phyloP scores from a whole-genome alignment of 1,140 invertebrate genomes.

The Drosophila biarmipes region DNA sequence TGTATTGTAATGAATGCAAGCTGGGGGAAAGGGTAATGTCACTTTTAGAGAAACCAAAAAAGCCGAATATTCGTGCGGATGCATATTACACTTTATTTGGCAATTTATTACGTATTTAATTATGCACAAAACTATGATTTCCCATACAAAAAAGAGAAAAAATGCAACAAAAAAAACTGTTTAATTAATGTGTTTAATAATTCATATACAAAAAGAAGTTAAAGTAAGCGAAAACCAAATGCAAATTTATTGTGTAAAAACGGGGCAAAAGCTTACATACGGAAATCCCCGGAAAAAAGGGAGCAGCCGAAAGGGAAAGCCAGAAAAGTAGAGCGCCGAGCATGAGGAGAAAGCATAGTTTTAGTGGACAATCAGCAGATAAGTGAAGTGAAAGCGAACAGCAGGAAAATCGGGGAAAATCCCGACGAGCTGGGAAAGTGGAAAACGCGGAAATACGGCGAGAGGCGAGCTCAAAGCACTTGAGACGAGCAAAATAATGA shows the following conservation, averaged over 20 bases:
- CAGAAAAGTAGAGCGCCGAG: slow-evolving; percentile 29
- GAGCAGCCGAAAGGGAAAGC: slow-evolving; percentile 25
- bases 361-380: slow-evolving; percentile 80
- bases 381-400: slow-evolving; percentile 42
- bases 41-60: slow-evolving; percentile 46
- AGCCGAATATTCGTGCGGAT: slow-evolving; percentile 34
- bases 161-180: slow-evolving; percentile 34
- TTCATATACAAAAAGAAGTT: slow-evolving; percentile 37
- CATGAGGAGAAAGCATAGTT: slow-evolving; percentile 74
- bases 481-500: slow-evolving; percentile 24
- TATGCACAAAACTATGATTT: slow-evolving; percentile 78
- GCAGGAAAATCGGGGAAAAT: slow-evolving; percentile 15
- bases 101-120: slow-evolving; percentile 75
- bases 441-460: slow-evolving; percentile 2
- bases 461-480: background rate
- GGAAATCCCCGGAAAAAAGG: slow-evolving; percentile 21
- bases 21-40: slow-evolving; percentile 80
- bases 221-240: slow-evolving; percentile 31
- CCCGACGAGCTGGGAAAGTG: slow-evolving; percentile 11
- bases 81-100: slow-evolving; percentile 72
- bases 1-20: slow-evolving; percentile 74
- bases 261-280: slow-evolving; percentile 13
- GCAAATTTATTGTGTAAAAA: slow-evolving; percentile 52
- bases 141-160: slow-evolving; percentile 15
- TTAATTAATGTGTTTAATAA: slow-evolving; percentile 72